Percentiles rank a stretch among this genome's conserved stretches.
Conservation (phyloP, 2,113 vertebrate genomes). For the Myrmophylax atrothorax region DNA sequence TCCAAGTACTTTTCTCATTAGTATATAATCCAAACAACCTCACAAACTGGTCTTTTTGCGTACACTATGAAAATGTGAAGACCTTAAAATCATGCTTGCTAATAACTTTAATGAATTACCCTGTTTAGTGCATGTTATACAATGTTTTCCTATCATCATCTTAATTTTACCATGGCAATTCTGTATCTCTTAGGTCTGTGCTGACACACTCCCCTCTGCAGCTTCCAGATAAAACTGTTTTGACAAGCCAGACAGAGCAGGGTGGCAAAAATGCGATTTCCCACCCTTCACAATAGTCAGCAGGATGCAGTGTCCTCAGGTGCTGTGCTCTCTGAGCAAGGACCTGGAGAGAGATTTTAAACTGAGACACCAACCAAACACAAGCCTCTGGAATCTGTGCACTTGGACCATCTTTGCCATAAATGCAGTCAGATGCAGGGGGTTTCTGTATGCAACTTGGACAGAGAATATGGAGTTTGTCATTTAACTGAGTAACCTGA, state of each 20-base stretch:
- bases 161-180: neutral
- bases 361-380: neutral
- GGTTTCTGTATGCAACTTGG: neutral
- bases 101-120: neutral
- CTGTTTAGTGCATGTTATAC: neutral
- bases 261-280: neutral
- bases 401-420: neutral
- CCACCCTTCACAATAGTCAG: neutral
- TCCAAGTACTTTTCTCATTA: neutral
- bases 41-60: neutral
- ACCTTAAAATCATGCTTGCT: neutral
- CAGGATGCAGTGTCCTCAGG: neutral
- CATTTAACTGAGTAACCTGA: neutral
- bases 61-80: neutral
- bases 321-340: neutral
- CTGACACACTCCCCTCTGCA: neutral
- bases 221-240: slow-evolving; percentile 5
- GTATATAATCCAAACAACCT: neutral
- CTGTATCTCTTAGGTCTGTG: neutral
- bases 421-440: neutral
- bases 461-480: neutral
- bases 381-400: neutral
- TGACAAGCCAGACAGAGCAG: neutral
- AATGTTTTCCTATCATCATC: neutral
- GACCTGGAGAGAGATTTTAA: neutral